Base-by-base conservation (phyloP, 2,888 invertebrate species). In the Athalia cordata region DNA sequence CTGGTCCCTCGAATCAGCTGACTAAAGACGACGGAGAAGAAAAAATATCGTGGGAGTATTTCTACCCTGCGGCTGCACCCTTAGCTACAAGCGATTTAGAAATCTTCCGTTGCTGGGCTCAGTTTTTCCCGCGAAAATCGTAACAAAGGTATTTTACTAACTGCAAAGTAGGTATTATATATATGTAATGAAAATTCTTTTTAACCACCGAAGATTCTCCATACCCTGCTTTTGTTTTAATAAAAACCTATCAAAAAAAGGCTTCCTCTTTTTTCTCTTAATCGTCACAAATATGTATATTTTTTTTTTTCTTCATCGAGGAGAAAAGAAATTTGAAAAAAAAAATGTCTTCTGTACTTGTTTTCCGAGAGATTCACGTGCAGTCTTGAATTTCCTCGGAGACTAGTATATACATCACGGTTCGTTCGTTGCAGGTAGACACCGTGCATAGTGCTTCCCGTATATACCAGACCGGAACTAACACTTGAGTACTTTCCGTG, bases 21-120 rank as follows among this genome's bases (percentile, higher is more conserved):
- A 29, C 29, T 29, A 29, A 29, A 29, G 2, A 29, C 29, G 29
- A 29, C 29, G 29, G 29, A 29, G 29, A 29, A 2, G 29, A 75
- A 29, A 49, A 50, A 62, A 29, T 49, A 61, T 75, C 75, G 75
- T 75, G 75, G 75, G 75, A 75, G 75, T 45, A 72, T 72, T 75
- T 29, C 29, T 29, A 29, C 29, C 1, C 29, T 29, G 2, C 29
- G 29, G 29, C 2, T 29, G 29, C 29, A 29, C 29, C 29, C 29
- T 29, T 29, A 29, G 29, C 29, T 29, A 29, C 29, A 29, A 29
- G 29, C 0, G 29, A 29, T 29, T 29, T 29, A 29, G 29, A 29
- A 29, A 29, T 29, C 29, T 29, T 29, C 29, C 29, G 29, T 29
- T 29, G 29, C 29, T 29, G 29, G 29, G 29, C 29, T 29, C 29